Conservation (phyloP, 2,888 invertebrate genomes). For the Aphidius colemani region DNA sequence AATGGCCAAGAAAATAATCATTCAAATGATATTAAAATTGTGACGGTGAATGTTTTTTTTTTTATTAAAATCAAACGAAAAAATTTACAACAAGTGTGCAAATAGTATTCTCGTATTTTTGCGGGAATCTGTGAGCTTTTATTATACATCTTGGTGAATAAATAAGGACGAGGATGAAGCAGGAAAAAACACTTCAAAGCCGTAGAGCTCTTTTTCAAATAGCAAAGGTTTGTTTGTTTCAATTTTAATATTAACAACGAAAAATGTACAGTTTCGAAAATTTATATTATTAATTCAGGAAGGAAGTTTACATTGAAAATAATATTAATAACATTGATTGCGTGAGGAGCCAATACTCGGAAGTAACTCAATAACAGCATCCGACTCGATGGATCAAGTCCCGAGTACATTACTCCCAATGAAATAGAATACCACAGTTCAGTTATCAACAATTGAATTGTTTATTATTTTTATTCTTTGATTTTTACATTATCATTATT, state of each 20-base stretch:
- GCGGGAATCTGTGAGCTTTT: too few species aligned
- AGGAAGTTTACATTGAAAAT: conserved; percentile 1
- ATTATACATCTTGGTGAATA: too few species aligned
- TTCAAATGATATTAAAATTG: too few species aligned
- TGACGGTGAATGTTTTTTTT: too few species aligned
- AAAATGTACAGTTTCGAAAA: neutral
- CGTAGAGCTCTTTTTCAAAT: conserved; percentile 72
- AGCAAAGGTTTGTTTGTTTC: conserved; percentile 67
- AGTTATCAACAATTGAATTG: neutral
- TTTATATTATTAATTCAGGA: neutral
- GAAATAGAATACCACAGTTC: conserved; percentile 5
- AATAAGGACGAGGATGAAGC: conserved; percentile 46
- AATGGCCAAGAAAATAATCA: too few species aligned
- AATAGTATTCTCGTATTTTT: too few species aligned
- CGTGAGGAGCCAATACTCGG: neutral
- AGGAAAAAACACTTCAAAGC: conserved; percentile 45
- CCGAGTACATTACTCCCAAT: conserved; percentile 31
- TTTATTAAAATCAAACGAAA: too few species aligned
- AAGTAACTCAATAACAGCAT: conserved; percentile 12
- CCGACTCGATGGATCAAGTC: conserved; percentile 33
- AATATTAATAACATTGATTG: conserved; percentile 12
- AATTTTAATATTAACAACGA: neutral
- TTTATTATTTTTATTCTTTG: conserved; percentile 6
- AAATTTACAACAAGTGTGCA: too few species aligned
- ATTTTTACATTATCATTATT: neutral